These are phyloP conservation scores for Callyntrura guangdongensis DNA, from an alignment of 2,888 invertebrate species.

Conservation along the genomic window DNA sequence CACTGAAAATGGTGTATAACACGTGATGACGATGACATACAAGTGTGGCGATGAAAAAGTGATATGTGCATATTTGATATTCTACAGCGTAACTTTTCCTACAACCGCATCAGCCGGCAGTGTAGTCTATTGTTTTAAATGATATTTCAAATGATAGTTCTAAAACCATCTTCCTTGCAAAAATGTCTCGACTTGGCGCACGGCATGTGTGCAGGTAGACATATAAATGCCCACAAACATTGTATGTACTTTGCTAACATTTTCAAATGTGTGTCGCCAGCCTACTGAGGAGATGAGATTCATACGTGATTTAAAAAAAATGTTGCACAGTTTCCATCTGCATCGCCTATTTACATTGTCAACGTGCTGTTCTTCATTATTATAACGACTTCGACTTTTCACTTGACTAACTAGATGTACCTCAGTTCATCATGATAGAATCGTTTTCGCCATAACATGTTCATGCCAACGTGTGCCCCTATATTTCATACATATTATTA, in stretches of 20 bases:
- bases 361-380: slow-evolving; percentile 12
- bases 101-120: neutral
- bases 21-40: slow-evolving; percentile 2
- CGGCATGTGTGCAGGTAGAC: neutral
- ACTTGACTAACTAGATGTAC: slow-evolving; percentile 42
- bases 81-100: neutral
- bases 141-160: slow-evolving; percentile 50
- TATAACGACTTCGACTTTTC: slow-evolving; percentile 43
- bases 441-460: neutral
- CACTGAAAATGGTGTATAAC: neutral
- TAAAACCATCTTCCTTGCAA: slow-evolving; percentile 11
- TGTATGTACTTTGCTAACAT: neutral
- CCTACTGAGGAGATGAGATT: neutral
- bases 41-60: neutral
- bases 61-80: neutral
- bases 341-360: slow-evolving; percentile 52
- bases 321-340: slow-evolving; percentile 26
- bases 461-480: too few species aligned
- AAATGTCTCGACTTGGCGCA: neutral
- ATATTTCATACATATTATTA: slow-evolving; percentile 1
- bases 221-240: neutral
- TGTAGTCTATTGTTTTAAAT: slow-evolving; percentile 20
- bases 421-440: neutral
- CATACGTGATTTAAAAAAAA: slow-evolving; percentile 31
- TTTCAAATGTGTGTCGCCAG: slow-evolving; percentile 35